Evolutionary conservation across 2,888 invertebrate genomes (phyloP).

Genomic region (Ophonus ardosiacus): DNA sequence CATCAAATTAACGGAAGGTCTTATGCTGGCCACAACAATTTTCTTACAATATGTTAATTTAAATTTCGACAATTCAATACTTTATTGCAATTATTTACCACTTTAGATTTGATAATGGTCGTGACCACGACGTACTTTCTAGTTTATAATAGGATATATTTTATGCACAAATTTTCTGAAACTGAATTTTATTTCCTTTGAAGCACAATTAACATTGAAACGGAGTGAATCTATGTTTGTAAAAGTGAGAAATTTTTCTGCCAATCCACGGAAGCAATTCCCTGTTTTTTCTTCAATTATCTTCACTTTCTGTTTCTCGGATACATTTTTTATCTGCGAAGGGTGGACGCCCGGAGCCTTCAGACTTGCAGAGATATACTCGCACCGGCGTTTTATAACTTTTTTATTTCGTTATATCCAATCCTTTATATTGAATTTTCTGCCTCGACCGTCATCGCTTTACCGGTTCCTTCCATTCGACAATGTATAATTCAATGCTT

Average conservation of each 20-base stretch:
- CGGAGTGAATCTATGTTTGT: neutral
- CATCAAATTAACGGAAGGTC: no score
- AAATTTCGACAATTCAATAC: no score
- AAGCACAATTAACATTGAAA: neutral
- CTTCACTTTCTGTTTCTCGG: constrained; percentile 67
- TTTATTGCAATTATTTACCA: no score
- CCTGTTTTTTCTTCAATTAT: constrained; percentile 67
- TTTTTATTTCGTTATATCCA: constrained; percentile 70
- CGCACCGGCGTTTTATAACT: constrained; percentile 68
- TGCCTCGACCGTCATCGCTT: constrained; percentile 65
- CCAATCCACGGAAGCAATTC: constrained; percentile 24
- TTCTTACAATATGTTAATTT: no score
- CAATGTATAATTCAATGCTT: constrained; percentile 68
- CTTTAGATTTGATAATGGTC: no score
- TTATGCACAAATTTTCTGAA: neutral
- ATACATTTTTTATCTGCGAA: constrained; percentile 67
- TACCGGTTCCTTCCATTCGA: constrained; percentile 54
- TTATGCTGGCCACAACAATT: no score
- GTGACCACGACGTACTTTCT: no score
- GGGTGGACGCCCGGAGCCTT: constrained; percentile 6
- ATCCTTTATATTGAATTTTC: constrained; percentile 69
- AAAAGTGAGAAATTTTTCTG: constrained; percentile 1
- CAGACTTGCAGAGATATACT: constrained; percentile 55
- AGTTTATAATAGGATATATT: no score
- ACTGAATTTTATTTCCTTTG: neutral